Conservation (phyloP, 2,797 vertebrate genomes). For the Danio tinwini region DNA sequence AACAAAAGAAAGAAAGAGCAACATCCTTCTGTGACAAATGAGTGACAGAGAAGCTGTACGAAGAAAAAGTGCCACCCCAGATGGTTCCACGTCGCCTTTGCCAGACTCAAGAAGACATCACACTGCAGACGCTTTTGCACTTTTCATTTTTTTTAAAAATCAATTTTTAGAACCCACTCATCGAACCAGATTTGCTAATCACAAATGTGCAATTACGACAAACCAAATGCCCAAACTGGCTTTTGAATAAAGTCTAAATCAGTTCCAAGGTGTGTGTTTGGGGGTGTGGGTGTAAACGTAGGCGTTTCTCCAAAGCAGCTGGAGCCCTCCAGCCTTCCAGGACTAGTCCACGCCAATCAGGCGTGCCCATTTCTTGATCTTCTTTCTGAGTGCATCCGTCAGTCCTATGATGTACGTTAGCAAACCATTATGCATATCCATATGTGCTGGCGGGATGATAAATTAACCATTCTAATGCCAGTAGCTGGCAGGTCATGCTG, state of each 20-base stretch:
- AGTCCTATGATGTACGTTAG: constrained; percentile 9
- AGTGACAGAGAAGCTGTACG: not conserved
- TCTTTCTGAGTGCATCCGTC: not conserved
- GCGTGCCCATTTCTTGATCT: not conserved
- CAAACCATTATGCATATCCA: constrained; percentile 13
- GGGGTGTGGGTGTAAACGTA: not conserved
- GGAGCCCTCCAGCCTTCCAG: not conserved
- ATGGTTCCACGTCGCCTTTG: not conserved
- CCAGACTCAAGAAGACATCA: constrained; percentile 3
- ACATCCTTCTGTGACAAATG: not conserved
- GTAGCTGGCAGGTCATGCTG: not conserved
- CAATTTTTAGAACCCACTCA: not conserved
- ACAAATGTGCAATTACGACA: not conserved
- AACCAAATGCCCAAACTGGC: not conserved
- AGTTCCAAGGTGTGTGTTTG: not conserved
- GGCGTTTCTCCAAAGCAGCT: not conserved
- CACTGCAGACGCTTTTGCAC: not conserved
- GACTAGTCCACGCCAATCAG: not conserved
- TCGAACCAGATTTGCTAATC: not conserved
- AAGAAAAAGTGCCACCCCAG: constrained; percentile 15
- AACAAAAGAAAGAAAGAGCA: not conserved
- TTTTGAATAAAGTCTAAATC: not conserved
- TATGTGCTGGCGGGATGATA: constrained; percentile 20
- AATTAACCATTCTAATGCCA: constrained; percentile 10
- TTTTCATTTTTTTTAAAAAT: too few relatives aligned